Evolutionary conservation across 2,797 vertebrate species (phyloP).

Genomic region (Choloepus didactylus): DNA sequence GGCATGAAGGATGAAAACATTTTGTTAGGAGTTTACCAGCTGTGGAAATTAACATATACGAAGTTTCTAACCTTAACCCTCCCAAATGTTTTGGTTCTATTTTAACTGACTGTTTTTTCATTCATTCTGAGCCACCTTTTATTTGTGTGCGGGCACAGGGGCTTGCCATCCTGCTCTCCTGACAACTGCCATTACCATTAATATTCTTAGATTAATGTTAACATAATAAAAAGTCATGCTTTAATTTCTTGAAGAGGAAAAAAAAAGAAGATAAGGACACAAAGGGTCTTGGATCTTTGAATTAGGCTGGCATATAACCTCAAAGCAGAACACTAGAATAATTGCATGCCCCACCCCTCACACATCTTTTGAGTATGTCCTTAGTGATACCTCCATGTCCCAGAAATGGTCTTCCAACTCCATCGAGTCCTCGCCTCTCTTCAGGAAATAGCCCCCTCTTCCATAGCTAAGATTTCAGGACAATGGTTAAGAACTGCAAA

Average conservation of each 20-base stretch:
- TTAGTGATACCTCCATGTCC: not conserved
- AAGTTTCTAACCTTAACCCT: not conserved
- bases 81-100: not conserved
- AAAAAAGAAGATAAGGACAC: not conserved
- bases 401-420: not conserved
- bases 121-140: not conserved
- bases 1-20: constrained; percentile 20
- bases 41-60: not conserved
- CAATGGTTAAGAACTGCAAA: not conserved
- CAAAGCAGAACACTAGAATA: not conserved
- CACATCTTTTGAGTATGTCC: not conserved
- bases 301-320: not conserved
- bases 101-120: not conserved
- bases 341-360: not conserved
- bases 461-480: no score
- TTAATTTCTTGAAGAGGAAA: not conserved
- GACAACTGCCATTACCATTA: not conserved
- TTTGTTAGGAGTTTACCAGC: not conserved
- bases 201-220: not conserved
- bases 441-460: not conserved
- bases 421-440: not conserved
- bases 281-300: not conserved
- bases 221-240: not conserved
- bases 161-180: not conserved
- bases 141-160: not conserved